Base-by-base conservation (phyloP, 2,888 invertebrate species). In the Brenthis daphne region DNA sequence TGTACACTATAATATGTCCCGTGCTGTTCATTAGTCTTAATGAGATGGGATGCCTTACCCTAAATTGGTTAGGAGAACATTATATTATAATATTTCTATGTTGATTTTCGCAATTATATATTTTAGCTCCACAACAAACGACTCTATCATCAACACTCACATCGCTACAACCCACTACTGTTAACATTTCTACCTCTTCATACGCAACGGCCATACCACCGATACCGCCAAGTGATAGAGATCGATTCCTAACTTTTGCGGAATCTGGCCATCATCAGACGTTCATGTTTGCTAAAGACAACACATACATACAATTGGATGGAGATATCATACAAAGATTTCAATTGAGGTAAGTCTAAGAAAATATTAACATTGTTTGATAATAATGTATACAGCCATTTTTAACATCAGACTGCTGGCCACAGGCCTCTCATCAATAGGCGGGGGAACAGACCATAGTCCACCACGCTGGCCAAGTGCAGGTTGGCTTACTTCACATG, bases 201-300 rank as follows among this genome's bases (percentile, higher is more conserved):
- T 79, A 92, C 83, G 79, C 89, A 73, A 87, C 94, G 75, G 77
- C 82, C 2, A 92, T 93, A 76, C 94, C 95, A 0, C 95, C 96
- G 0, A 94, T 96, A 76, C 96, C 97, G 1, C 94, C 95, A 65
- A 95, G 96, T 77, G 94, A 95, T 76, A 93, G 97, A 73, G 97
- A 97, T 65, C 94, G 96, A 75, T 96, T 96, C 83, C 90, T 97
- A 58, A 97, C 97, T 0, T 97, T 98, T 82, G 96, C 96, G 78
- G 97, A 97, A 87, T 96, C 97, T 5, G 97, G 97, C 1, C 94
- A 96, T 79, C 95, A 96, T 76, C 95, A 95, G 80, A 97, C 96
- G n/a, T 98, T 98, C 85, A 97, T 98, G 95, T 98, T 98, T 86
- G 97, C 97, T 24, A 96, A 97, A 82, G 97, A 96, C 76, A 97